Evolutionary conservation across 53 echinoderm and acorn worm species (phyloP).

Genomic region (Hippasteria phrygiana): DNA sequence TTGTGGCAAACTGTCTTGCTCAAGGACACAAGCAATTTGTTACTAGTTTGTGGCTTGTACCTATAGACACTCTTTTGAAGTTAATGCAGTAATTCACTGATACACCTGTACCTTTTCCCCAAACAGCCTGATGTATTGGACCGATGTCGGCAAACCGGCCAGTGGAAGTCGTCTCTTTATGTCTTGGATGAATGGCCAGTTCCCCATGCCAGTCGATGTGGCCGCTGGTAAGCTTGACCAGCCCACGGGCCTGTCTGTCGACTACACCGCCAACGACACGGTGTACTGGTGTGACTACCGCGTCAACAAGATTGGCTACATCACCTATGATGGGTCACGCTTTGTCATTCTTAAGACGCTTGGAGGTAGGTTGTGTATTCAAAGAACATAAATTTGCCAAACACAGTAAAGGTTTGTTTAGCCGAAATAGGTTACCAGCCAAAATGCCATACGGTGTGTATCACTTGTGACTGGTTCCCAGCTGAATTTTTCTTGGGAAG

Average conservation of each 20-base stretch:
- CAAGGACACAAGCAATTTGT: too few relatives aligned
- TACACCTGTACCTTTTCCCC: not conserved
- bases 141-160: slow-evolving; percentile 67
- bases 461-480: too few relatives aligned
- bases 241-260: slow-evolving; percentile 89
- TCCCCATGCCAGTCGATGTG: slow-evolving; percentile 5
- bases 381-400: too few relatives aligned
- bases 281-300: slow-evolving; percentile 88
- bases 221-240: slow-evolving; percentile 58
- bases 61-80: too few relatives aligned
- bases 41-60: too few relatives aligned
- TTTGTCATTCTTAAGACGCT: not conserved
- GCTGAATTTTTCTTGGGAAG: not conserved
- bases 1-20: too few relatives aligned
- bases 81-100: not conserved
- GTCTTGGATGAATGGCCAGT: slow-evolving; percentile 94
- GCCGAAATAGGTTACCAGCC: too few relatives aligned
- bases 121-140: slow-evolving; percentile 88
- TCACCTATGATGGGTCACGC: slow-evolving; percentile 84
- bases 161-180: slow-evolving; percentile 67
- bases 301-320: slow-evolving; percentile 74
- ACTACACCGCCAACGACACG: slow-evolving; percentile 74
- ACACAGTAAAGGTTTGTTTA: not conserved
- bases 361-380: slow-evolving; percentile 6
- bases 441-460: too few relatives aligned